Conservation (phyloP, 2,113 vertebrate species). For the Alethe diademata region DNA sequence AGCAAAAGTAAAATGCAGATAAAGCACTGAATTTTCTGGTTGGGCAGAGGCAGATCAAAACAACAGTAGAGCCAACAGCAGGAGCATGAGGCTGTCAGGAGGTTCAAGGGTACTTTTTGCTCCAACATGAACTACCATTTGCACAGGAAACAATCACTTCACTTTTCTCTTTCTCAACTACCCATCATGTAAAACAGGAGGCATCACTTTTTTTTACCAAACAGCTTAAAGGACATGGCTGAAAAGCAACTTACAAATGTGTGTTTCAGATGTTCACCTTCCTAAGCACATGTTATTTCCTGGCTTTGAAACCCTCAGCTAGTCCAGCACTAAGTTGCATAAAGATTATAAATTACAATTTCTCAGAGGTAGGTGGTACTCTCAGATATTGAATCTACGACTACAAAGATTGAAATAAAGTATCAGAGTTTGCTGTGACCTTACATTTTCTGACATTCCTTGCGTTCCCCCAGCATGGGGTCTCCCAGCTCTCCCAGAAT, state of each 20-base stretch:
- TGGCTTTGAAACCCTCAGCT: not conserved
- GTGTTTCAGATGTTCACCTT: not conserved
- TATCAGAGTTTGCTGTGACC: not conserved
- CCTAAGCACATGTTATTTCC: not conserved
- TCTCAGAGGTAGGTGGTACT: not conserved
- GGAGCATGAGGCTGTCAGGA: not conserved
- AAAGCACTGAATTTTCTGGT: not conserved
- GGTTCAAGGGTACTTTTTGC: not conserved
- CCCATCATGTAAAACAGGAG: not conserved
- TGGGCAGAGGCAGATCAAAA: not conserved
- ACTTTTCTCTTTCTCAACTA: not conserved
- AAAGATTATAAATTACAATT: not conserved
- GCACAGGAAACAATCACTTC: not conserved
- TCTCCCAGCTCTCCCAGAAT: conserved; percentile 89
- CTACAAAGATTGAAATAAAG: not conserved
- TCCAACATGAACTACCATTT: not conserved
- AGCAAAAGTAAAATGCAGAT: not conserved
- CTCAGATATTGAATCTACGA: not conserved
- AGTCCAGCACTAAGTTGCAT: not conserved
- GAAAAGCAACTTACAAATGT: not conserved
- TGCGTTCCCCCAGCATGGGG: conserved; percentile 87
- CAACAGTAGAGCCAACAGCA: not conserved
- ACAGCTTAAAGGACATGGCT: not conserved
- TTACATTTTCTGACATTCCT: conserved; percentile 96
- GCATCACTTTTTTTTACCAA: not conserved